Conservation (phyloP, 2,113 vertebrate species). For the Lamprotornis superbus region DNA sequence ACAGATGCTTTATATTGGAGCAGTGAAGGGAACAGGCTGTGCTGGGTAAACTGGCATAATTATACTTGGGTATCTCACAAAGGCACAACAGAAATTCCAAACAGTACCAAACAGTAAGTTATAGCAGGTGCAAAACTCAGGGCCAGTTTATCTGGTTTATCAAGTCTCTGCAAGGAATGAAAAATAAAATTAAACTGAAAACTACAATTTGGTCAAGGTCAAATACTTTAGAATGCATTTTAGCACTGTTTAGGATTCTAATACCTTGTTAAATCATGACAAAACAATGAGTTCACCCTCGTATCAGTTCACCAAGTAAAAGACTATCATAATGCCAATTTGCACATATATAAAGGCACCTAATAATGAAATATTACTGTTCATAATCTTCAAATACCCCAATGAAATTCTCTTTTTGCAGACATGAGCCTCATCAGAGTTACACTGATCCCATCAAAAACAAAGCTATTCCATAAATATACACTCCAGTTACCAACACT, state of each 20-base stretch:
- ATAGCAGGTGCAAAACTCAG: not conserved
- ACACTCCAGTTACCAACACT: not conserved
- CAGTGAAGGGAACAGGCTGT: not conserved
- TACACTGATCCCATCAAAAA: not conserved
- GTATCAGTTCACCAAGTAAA: not conserved
- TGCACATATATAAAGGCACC: not conserved
- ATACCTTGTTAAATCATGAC: not conserved
- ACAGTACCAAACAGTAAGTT: not conserved
- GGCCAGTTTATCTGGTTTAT: not conserved
- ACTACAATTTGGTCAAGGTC: not conserved
- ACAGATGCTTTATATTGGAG: not conserved
- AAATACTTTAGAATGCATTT: not conserved
- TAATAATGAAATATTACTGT: not conserved
- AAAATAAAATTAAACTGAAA: conserved; percentile 14
- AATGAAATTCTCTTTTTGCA: not conserved
- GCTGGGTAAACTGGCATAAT: not conserved
- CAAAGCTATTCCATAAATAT: not conserved
- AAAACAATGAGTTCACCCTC: not conserved
- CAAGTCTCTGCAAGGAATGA: not conserved
- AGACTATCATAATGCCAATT: not conserved
- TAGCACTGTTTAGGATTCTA: not conserved
- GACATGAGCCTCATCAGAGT: not conserved
- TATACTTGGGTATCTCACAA: not conserved
- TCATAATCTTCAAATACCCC: not conserved
- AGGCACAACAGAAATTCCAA: not conserved